Percentiles rank a stretch among this genome's conserved stretches.
Evolutionary conservation across 2,888 invertebrate species (phyloP).

Genomic region (Heteromurus nitidus): DNA sequence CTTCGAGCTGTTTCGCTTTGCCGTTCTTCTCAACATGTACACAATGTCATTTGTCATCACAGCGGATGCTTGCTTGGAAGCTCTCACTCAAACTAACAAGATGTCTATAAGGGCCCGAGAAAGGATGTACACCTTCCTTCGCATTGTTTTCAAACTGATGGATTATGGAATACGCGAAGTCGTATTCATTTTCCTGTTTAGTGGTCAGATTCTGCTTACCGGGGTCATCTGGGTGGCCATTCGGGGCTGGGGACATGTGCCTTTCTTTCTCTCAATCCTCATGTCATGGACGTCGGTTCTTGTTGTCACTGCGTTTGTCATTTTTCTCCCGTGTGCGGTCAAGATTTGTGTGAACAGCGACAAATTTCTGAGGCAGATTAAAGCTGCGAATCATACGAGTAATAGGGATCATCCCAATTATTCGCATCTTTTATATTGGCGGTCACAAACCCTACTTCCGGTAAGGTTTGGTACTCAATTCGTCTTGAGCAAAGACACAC

Average conservation of each 20-base stretch:
- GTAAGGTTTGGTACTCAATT: slow-evolving; percentile 19
- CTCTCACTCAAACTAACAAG: not conserved
- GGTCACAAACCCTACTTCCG: slow-evolving; percentile 11
- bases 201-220: not conserved
- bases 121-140: not conserved
- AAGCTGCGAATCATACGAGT: not conserved
- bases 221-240: not conserved
- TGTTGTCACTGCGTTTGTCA: not conserved
- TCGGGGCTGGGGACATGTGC: slow-evolving; percentile 3
- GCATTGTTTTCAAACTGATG: slow-evolving; percentile 15
- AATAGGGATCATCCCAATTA: not conserved
- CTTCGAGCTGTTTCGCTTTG: slow-evolving; percentile 12
- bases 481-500: not conserved
- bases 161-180: slow-evolving; percentile 15
- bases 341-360: slow-evolving; percentile 11
- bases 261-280: not conserved
- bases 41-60: not conserved
- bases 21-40: not conserved
- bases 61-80: not conserved
- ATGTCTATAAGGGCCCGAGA: not conserved
- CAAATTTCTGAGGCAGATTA: not conserved
- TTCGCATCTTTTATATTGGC: not conserved
- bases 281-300: not conserved
- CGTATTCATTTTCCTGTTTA: not conserved
- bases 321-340: not conserved